Base-by-base conservation (phyloP, 2,113 vertebrate genomes). In the Gallinago undulata region DNA sequence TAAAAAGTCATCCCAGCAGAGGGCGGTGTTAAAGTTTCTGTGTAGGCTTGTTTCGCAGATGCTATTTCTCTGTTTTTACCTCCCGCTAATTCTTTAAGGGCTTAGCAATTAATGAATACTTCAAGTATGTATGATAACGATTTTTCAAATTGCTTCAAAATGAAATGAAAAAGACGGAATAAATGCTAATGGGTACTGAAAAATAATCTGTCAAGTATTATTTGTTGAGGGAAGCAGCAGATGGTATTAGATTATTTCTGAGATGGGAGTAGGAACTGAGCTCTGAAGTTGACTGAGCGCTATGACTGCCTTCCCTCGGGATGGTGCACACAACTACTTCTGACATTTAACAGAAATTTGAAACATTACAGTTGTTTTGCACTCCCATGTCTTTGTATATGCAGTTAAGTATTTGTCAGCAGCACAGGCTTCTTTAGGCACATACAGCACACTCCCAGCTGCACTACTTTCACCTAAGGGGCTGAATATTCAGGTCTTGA, bases 331-430 rank as follows among this genome's bases (percentile, higher is more conserved):
- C 78, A 13, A 37, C 43, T 14, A 5, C 48, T 47, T 37, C 19
- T 37, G 25, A 25, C 30, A 1, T 41, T 43, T 37, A 41, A 9
- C 43, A 35, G 63, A 35, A 47, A 30, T 43, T 1, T 4, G 33
- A 50, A 43, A 39, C 31, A 3, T 59, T 77, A 5, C 13, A 9
- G 39, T 27, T 48, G 47, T 17, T 89, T 64, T 59, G 8, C 23
- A 31, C 11, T 28, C 56, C 8, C 11, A 3, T 39, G 18, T 0
- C 57, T 70, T 31, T 19, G 31, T 43, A 2, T 13, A 4, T 13
- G 19, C 37, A 28, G 35, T 25, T 10, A 15, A 8, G 24, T 14
- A 12, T 66, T 74, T 73, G 63, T 39, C 47, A 66, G 57, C 33
- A 19, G 59, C 37, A 19, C 25, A 41, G 47, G 50, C 39, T 66